Evolutionary conservation across 92 coral and sea anemone species (phyloP), one percentile per base, ranked within the genome.

Genomic region (Montipora capitata): DNA sequence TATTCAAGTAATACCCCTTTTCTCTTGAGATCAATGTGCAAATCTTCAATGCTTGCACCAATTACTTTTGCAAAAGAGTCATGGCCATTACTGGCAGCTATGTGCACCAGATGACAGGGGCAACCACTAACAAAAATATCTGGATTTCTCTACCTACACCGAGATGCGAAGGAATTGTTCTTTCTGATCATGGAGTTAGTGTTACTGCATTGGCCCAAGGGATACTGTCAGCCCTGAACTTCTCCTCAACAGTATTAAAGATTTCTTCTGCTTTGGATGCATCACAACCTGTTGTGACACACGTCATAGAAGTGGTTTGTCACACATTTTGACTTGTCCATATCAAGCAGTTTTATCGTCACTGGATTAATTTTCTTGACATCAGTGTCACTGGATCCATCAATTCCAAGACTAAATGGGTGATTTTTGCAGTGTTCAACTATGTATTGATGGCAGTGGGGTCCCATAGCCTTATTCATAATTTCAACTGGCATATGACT

Each of bases 241-340:
- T 45, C 52, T 45, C 52, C 10, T 9, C 52, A 45, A 45, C 64
- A 12, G 69, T 85, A 62, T 62, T 71, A 49, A 84, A 90, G 11
- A 89, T 52, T 40, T 58, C 58, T 77, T 68, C 89, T 56, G 90
- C 93, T 90, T 90, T 90, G 10, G 72, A 45, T 27, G 86, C 93
- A 90, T 90, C 85, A 11, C 76, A 11, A 10, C 90, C 93, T 62
- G 45, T 84, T n/a, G 90, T 85, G 59, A 85, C 78, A 85, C 94
- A 85, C 74, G 65, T 85, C 65, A 80, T 68, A 84, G 64, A 83
- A 83, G 13, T 77, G 89, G 64, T n/a, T 15, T 12, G 89, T 84
- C n/a, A 84, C 86, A 17, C 58, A 57, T 81, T 85, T 91, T 39
- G 91, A 72, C 54, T 64, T 64, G 49, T 78, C 42, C 10, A 69